Evolutionary conservation across 1,140 invertebrate species (phyloP), one percentile per base, ranked within the genome.

Genomic region (Aphis craccivora): DNA sequence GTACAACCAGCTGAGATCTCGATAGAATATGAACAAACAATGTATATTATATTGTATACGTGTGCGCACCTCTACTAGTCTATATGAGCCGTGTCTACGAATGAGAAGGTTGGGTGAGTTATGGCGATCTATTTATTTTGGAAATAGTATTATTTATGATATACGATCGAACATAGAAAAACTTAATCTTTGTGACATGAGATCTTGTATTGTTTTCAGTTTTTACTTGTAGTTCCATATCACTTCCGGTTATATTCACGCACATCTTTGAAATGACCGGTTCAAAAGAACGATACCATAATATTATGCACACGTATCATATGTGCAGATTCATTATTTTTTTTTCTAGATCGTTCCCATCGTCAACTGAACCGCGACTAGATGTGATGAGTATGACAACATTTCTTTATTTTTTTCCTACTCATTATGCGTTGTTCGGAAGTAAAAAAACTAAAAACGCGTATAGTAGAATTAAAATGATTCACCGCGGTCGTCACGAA

Each of bases 11-110:
- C 30, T 87, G 55, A 67, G 25, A 60, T 43, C 37, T 40, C 1
- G 55, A 90, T n/a, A 55, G 35, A 89, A 89, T 76, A 76, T 23
- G 51, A 55, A 89, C 88, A 89, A 89, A 89, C 23, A 22, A 89
- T 89, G 11, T 37, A 86, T 43, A 40, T 86, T 43, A 40, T 86
- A 83, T 81, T 37, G 37, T 35, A 20, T 37, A 37, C 1, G 6
- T 35, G 11, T 83, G 8, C 30, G 1, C 30, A 35, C 60, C 60
- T 76, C 30, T 14, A 14, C 25, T 86, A 1, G 84, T 45, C 83
- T 86, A n/a, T 18, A 37, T 40, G 88, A 89, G 4, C 35, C 11
- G 35, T 25, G 35, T 89, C 35, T 55, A 8, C 35, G n/a, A 48
- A 45, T 48, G 9, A 86, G 37, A 40, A 40, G 37, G 37, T 40